These are phyloP conservation scores for Bembecia ichneumoniformis DNA, from an alignment of 2,888 invertebrate genomes.

Conservation along the genomic window DNA sequence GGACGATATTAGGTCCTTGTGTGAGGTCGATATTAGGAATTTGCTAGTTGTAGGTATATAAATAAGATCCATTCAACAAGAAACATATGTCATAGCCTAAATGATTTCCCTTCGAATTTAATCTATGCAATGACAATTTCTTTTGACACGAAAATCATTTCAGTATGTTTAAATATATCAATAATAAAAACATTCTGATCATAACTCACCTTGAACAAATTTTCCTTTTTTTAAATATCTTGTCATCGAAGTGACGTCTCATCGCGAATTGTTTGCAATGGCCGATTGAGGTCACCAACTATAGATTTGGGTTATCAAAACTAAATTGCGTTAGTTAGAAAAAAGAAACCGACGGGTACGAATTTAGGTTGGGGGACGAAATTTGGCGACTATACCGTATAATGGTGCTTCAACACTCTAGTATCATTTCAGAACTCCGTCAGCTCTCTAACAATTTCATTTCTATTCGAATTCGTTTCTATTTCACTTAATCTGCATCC, in stretches of 20 bases:
- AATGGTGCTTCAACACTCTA: no score
- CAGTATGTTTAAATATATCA: conserved; percentile 2
- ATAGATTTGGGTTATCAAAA: background rate
- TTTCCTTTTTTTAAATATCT: no score
- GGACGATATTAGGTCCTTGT: conserved; percentile 5
- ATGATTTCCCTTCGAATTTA: conserved; percentile 1
- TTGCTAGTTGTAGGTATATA: conserved; percentile 1
- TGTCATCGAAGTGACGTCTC: no score
- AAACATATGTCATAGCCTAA: conserved; percentile 3
- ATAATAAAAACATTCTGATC: conserved; percentile 1
- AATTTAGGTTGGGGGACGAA: no score
- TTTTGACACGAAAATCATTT: no score
- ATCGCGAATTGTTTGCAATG: no score
- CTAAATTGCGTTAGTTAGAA: background rate
- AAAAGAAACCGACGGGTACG: background rate
- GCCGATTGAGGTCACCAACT: no score
- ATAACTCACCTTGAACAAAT: no score
- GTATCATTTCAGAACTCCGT: no score
- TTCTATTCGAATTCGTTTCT: background rate
- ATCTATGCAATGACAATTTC: background rate
- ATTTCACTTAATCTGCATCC: conserved; percentile 47
- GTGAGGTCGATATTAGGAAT: no score
- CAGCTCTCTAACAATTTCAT: background rate
- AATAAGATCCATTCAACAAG: background rate
- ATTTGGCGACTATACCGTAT: background rate